Base-by-base conservation (phyloP, 2,113 vertebrate species). In the Phodopus roborovskii region DNA sequence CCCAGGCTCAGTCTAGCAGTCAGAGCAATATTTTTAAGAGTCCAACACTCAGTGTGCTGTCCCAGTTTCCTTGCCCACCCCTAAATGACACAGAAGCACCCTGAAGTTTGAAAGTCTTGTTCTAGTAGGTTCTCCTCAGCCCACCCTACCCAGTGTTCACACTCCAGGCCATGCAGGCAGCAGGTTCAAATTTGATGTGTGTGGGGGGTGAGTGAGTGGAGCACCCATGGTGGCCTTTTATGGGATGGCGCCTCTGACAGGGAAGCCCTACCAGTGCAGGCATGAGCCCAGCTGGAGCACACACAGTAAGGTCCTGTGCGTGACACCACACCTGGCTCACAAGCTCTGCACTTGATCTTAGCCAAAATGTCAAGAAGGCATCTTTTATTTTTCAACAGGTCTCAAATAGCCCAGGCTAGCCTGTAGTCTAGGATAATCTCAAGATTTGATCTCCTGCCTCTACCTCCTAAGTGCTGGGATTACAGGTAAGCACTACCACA, bases 191-290 rank as follows among this genome's bases (percentile, higher is more conserved):
- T 56, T 53, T 53, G 48, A 48, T 26, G 70, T 2, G 6, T 42
- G 17, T 30, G 50, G 70, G 16, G 26, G 50, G 36, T 22, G 53
- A 1, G 36, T 22, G 53, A 1, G 10, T 3, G 64, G 30, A 70
- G 36, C 56, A 26, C 0, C 0, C 11, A 1, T 0, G 42, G 70
- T 3, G 7, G 45, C 45, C 30, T 68, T 5, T n/a, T 28, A 33
- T 9, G 22, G 73, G 74, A 39, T 9, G 30, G 66, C 0, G 0
- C n/a, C 77, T 70, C 33, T 66, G 45, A 5, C 2, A 15, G 53
- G 82, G 9, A 78, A 88, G 48, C 71, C 71, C 42, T 62, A 20
- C 1, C 24, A 50, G 1, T 1, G 33, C 16, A 26, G 73, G 19
- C 62, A 56, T 7, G 58, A 66, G 74, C 74, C 33, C 58, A 26